Percentiles rank a stretch among this genome's conserved stretches.
These are phyloP conservation scores for Chiloscyllium plagiosum DNA, from an alignment of 2,113 vertebrate genomes.

Conservation along the genomic window DNA sequence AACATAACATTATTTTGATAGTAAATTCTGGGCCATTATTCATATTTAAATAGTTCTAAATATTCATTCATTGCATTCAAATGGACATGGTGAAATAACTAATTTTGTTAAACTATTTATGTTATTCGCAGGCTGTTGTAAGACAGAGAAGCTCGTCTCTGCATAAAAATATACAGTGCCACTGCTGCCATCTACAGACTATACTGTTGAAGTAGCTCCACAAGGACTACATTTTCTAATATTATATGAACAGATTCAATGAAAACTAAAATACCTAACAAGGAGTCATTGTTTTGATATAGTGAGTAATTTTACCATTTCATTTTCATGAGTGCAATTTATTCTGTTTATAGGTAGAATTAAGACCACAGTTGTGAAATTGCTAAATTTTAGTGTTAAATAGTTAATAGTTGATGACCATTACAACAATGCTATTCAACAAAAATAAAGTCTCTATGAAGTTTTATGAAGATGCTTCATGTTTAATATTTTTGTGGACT, in stretches of 20 bases:
- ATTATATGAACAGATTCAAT: background rate
- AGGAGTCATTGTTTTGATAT: background rate
- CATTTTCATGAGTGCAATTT: background rate
- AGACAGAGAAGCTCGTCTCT: background rate
- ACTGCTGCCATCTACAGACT: conserved; percentile 26
- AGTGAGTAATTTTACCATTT: background rate
- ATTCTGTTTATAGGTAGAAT: background rate
- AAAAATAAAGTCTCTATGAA: no score
- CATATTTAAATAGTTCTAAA: background rate
- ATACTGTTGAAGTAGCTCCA: background rate
- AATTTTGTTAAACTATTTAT: background rate
- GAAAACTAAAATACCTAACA: background rate
- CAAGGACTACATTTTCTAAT: background rate
- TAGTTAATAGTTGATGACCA: background rate
- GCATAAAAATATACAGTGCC: conserved; percentile 17
- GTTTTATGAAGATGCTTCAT: no score
- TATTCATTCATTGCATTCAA: background rate
- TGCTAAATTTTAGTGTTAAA: background rate
- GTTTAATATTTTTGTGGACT: no score
- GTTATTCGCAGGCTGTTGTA: background rate
- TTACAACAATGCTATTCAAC: background rate
- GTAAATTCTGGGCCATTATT: background rate
- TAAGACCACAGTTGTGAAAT: background rate
- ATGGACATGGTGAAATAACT: background rate
- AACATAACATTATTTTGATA: background rate